Evolutionary conservation across 2,797 vertebrate species (phyloP).

Genomic region (Saxicola maurus): DNA sequence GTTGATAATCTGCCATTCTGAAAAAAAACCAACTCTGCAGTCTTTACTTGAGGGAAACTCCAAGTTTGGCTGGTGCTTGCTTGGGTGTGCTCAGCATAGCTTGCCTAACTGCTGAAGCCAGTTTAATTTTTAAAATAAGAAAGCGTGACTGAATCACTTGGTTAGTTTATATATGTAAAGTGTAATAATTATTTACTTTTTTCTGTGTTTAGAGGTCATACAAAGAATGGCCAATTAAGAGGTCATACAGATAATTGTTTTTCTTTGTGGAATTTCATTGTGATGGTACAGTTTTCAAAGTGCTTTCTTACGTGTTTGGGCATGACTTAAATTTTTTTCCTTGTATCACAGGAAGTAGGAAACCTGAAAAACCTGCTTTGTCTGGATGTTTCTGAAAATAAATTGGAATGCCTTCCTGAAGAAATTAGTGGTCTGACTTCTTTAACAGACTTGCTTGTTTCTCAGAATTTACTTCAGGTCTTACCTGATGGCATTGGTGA

Average conservation of each 20-base stretch:
- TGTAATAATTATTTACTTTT: background rate
- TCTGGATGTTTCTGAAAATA: slow-evolving; percentile 97
- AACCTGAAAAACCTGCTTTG: slow-evolving; percentile 90
- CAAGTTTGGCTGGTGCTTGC: background rate
- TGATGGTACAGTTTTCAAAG: background rate
- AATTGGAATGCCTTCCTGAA: slow-evolving; percentile 90
- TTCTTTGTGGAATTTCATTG: background rate
- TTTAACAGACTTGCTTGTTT: slow-evolving; percentile 91
- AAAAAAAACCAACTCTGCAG: background rate
- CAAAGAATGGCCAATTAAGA: background rate
- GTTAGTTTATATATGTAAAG: background rate
- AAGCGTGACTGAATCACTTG: background rate
- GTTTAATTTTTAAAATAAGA: background rate
- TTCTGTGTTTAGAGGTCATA: background rate
- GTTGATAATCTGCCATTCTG: slow-evolving; percentile 39
- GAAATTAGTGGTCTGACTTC: slow-evolving; percentile 86
- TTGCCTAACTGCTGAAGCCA: background rate
- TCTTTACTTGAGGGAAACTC: background rate
- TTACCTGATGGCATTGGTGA: slow-evolving; percentile 92
- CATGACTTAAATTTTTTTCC: slow-evolving; percentile 21
- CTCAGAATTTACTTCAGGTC: slow-evolving; percentile 90
- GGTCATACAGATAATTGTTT: background rate
- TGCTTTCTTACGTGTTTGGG: slow-evolving; percentile 20
- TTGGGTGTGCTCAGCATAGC: background rate
- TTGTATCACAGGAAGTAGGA: slow-evolving; percentile 84